Base-by-base conservation (phyloP, 1,140 invertebrate species). In the Eurosta solidaginis region DNA sequence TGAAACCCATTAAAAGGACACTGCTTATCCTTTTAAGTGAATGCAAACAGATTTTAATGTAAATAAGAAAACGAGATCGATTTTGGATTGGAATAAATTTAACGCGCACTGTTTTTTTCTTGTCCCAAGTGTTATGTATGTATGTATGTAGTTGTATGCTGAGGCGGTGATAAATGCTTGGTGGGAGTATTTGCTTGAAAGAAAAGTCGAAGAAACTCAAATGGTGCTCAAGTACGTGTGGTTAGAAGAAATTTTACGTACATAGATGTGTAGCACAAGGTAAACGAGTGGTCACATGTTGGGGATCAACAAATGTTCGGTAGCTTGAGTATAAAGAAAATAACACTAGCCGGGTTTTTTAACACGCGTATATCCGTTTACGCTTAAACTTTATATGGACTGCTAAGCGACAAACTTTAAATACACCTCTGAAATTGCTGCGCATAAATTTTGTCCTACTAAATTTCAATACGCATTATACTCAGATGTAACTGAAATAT, bases 1-100 rank as follows among this genome's bases (percentile, higher is more conserved):
- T 87, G 85, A 87, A 87, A 87, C 85, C 85, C 85, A 87, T 87
- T 87, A 87, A 87, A 87, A 87, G 85, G 85, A 87, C 85, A 87
- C 86, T 85, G 85, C 85, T 85, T 85, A 87, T 86, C 85, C 85
- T 87, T 87, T 87, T 87, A 87, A 87, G 85, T 87, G 85, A 87
- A 86, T 86, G 85, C 85, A 87, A 87, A 87, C 85, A 87, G 83
- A 85, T 85, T 87, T 87, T 85, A 86, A 87, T 87, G 85, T 87
- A 87, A 87, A 87, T 87, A 86, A 84, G 85, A 87, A 85, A 87
- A 85, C 83, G 85, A 84, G 85, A 86, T 86, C 85, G 85, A 86
- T 85, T 80, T 80, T 80, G 59, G 63, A 76, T 78, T 80, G 68
- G 47, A 49, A 68, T 42, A 68, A 68, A 68, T 68, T 68, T 33